Evolutionary conservation across 2,888 invertebrate genomes (phyloP).

Genomic region (Cantharis flavilabris): DNA sequence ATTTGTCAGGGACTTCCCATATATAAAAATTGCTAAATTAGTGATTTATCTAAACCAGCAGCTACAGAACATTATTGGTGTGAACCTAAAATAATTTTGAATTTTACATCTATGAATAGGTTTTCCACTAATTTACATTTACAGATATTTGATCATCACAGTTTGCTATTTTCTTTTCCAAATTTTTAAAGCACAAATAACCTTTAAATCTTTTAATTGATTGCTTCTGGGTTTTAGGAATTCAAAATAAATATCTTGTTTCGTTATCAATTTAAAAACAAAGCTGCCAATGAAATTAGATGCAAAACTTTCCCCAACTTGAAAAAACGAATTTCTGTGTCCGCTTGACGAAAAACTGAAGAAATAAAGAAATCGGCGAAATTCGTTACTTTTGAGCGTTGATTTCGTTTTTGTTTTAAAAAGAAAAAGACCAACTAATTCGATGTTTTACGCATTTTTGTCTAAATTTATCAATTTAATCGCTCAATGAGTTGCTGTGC

Average conservation of each 20-base stretch:
- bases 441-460: neutral
- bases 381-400: neutral
- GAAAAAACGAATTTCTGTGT: neutral
- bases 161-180: neutral
- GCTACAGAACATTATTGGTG: no score
- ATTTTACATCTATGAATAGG: no score
- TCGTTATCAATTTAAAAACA: neutral
- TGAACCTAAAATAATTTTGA: no score
- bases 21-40: no score
- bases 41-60: no score
- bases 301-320: neutral
- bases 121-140: neutral
- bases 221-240: neutral
- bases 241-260: neutral
- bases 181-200: neutral
- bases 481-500: constrained; percentile 66
- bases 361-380: neutral
- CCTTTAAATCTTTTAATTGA: no score
- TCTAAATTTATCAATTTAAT: constrained; percentile 49
- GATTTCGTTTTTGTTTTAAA: neutral
- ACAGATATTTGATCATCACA: neutral
- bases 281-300: neutral
- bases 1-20: neutral
- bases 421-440: neutral
- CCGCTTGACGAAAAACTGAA: neutral